phyloP scores from a whole-genome alignment of 1,140 invertebrate species.

The Wasmannia auropunctata region DNA sequence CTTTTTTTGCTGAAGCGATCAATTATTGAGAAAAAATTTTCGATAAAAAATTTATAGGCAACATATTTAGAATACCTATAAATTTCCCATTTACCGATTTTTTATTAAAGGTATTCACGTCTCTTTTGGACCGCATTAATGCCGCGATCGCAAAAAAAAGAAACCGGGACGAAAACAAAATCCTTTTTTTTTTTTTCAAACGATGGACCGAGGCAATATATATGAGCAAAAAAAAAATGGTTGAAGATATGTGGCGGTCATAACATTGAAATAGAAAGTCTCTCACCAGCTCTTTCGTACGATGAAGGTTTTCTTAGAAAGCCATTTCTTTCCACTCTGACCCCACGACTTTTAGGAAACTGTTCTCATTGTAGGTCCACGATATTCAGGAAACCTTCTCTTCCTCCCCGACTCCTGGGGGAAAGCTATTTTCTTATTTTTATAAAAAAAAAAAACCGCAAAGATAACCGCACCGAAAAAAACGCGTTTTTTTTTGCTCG shows the following conservation, averaged over 20 bases:
- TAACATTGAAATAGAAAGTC: constrained; percentile 11
- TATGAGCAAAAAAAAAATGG: neutral
- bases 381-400: neutral
- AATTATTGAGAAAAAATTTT: neutral
- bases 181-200: neutral
- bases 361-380: neutral
- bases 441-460: constrained; percentile 3
- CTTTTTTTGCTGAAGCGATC: neutral
- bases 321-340: neutral
- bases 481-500: constrained; percentile 35
- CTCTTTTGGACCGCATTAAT: neutral
- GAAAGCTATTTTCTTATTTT: neutral
- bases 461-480: neutral
- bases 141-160: neutral
- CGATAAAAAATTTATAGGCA: neutral
- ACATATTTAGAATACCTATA: neutral
- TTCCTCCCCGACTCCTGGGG: neutral
- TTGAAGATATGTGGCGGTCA: neutral
- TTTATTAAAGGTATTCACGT: neutral
- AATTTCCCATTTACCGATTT: neutral
- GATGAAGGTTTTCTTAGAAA: neutral
- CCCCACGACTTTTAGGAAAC: neutral
- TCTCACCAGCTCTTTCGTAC: neutral
- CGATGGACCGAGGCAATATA: neutral
- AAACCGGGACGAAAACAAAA: neutral